phyloP scores from a whole-genome alignment of 1,140 invertebrate genomes.

The Cydia splendana region DNA sequence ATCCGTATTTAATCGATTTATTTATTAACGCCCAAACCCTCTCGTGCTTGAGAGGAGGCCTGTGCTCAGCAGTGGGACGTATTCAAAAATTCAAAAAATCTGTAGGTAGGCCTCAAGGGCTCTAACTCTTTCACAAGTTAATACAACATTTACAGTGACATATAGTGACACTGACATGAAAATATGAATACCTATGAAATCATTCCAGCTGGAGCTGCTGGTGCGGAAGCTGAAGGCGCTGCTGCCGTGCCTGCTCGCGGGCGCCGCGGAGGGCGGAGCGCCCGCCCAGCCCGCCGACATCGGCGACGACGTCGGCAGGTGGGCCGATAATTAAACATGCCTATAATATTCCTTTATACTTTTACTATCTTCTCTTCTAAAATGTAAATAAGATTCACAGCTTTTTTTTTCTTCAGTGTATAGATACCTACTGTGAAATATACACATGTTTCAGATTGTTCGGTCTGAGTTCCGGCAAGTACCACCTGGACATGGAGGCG shows the following conservation, averaged over 20 bases:
- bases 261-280: constrained; percentile 42
- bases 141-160: neutral
- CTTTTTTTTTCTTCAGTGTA: no score
- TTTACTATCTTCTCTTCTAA: no score
- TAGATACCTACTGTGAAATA: no score
- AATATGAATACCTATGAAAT: neutral
- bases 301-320: constrained; percentile 68
- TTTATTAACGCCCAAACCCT: no score
- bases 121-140: neutral
- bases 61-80: no score
- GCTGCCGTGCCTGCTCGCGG: constrained; percentile 60
- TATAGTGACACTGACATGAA: neutral
- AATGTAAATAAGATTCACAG: no score
- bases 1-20: no score
- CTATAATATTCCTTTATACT: no score
- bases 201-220: constrained; percentile 51
- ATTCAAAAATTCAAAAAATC: no score
- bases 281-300: constrained; percentile 47
- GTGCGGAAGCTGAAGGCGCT: constrained; percentile 62
- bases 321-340: neutral
- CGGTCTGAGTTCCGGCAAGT: constrained; percentile 66
- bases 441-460: constrained; percentile 58
- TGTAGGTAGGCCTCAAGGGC: neutral
- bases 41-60: no score
- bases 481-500: constrained; percentile 65